Evolutionary conservation across 1,140 invertebrate species (phyloP).

Genomic region (Zaprionus nigranus): DNA sequence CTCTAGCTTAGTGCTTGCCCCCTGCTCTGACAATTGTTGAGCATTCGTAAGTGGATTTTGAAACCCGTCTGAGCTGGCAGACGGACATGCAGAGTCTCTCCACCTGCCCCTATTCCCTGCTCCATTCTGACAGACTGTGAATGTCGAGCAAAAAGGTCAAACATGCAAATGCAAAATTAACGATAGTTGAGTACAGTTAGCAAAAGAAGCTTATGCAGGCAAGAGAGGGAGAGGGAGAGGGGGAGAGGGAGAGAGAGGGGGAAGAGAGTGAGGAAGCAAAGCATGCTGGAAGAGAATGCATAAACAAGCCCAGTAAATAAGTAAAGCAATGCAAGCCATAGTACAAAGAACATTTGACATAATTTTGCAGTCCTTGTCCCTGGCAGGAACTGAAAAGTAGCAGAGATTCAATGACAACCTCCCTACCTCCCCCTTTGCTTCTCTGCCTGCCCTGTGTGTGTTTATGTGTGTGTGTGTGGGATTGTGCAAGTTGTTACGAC

Average conservation of each 20-base stretch:
- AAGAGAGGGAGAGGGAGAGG: not conserved
- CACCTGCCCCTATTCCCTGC: not conserved
- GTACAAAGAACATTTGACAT: conserved; percentile 59
- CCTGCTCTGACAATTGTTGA: conserved; percentile 6
- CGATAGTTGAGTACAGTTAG: conserved; percentile 33
- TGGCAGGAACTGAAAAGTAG: conserved; percentile 34
- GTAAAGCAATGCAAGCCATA: conserved; percentile 37
- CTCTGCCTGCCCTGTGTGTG: not conserved
- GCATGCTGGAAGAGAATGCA: not conserved
- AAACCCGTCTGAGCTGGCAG: conserved; percentile 1
- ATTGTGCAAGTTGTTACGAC: conserved; percentile 52
- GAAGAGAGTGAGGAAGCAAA: not conserved
- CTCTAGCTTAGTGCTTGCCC: no score
- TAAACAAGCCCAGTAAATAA: conserved; percentile 46
- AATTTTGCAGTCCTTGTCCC: conserved; percentile 47
- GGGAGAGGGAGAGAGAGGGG: not conserved
- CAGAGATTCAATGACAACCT: conserved; percentile 38
- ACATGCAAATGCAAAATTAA: conserved; percentile 50
- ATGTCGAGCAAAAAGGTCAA: conserved; percentile 32
- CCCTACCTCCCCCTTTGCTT: not conserved
- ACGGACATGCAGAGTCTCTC: not conserved
- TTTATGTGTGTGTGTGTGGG: conserved; percentile 5
- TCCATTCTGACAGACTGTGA: not conserved
- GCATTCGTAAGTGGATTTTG: conserved; percentile 46
- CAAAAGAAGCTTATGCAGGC: conserved; percentile 19